A percentile compares a stretch with the other conserved stretches of the same genome.
Evolutionary conservation across 2,797 vertebrate species (phyloP).

Genomic region (Periparus ater): DNA sequence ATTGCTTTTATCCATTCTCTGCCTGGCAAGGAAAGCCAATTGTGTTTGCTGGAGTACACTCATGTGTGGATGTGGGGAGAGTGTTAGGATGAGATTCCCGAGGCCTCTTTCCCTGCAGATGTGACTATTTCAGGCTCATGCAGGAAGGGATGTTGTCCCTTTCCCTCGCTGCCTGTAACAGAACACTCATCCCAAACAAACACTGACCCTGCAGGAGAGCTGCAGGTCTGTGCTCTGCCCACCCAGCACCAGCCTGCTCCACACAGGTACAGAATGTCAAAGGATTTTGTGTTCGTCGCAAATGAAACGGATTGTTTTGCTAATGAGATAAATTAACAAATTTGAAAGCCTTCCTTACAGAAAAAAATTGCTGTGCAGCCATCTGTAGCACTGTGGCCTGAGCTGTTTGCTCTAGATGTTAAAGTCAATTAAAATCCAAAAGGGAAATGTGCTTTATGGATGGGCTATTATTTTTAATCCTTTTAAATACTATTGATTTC

Average conservation of each 20-base stretch:
- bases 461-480: neutral
- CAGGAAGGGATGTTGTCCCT: neutral
- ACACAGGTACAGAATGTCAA: neutral
- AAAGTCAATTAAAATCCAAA: neutral
- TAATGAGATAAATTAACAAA: slow-evolving; percentile 5
- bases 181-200: neutral
- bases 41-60: neutral
- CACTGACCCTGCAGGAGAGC: accelerated
- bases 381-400: neutral
- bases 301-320: neutral
- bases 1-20: neutral
- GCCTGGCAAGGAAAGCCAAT: neutral
- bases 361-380: neutral
- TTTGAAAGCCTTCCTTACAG: neutral
- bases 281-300: neutral
- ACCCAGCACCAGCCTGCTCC: neutral
- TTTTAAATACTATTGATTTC: neutral
- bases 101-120: neutral
- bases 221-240: neutral
- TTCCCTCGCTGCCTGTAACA: accelerated
- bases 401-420: neutral
- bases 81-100: neutral
- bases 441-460: neutral
- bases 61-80: neutral
- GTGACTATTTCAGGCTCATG: accelerated